Base-by-base conservation (phyloP, 2,888 invertebrate genomes). In the Ormyrus thymus region DNA sequence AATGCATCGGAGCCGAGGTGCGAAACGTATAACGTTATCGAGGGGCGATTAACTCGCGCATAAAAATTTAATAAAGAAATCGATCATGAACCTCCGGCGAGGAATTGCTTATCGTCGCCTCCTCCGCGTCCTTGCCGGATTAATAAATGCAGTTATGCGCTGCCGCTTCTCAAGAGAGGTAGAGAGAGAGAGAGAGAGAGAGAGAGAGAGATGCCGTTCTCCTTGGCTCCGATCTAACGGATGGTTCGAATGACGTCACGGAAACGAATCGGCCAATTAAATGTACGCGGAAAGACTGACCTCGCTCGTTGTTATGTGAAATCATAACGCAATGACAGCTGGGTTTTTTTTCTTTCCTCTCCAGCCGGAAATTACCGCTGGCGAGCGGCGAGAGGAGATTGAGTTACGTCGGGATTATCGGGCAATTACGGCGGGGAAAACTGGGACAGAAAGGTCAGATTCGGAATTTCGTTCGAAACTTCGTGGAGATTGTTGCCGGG, bases 191-290 rank as follows among this genome's bases (percentile, higher is more conserved):
- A 29, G 29, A 29, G n/a, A n/a, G n/a, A n/a, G n/a, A n/a, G n/a
- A n/a, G 13, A 15, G n/a, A 56, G 81, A 84, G 29, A 82, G 84
- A 87, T 86, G 87, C 83, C 73, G 86, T 80, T 87, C 84, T 83
- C 87, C 87, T 87, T 87, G 87, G 13, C 86, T 86, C 11, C 66
- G 15, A 1, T 62, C 83, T 83, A 82, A 81, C 82, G 72, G 82
- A 86, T 83, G 84, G 81, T 80, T 81, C 81, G 62, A 15, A 61
- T 76, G 79, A 84, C 81, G 82, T 83, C 83, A 83, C 61, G 64
- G 15, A 4, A 70, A 64, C 62, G 68, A 78, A 71, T 78, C 58
- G 8, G 58, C 48, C 59, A 75, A 75, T 78, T 74, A 71, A 75
- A 70, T 65, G 13, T 64, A 48, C 43, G 64, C 29, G 29, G 29